Conservation (phyloP, 2,113 vertebrate species). For the Strix uralensis region DNA sequence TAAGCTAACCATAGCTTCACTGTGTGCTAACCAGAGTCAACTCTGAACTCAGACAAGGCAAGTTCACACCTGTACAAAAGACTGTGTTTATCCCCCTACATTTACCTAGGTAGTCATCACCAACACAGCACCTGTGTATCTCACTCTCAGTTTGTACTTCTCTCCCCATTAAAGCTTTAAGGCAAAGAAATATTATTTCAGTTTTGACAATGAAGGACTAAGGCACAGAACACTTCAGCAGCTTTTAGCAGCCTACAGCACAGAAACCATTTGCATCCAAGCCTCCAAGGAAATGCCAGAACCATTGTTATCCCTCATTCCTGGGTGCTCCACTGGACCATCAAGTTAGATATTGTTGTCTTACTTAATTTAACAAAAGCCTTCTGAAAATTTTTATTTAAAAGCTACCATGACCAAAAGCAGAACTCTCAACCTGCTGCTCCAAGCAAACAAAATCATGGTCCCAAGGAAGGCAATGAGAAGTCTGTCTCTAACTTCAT, state of each 20-base stretch:
- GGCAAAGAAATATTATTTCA: background rate
- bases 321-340: background rate
- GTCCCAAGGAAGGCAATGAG: background rate
- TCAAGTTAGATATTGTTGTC: background rate
- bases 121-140: background rate
- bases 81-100: background rate
- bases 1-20: background rate
- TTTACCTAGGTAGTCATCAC: background rate
- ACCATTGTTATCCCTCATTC: background rate
- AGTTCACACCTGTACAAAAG: background rate
- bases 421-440: background rate
- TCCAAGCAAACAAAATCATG: background rate
- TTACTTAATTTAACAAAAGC: background rate
- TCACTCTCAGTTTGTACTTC: background rate
- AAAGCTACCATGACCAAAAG: background rate
- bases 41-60: background rate
- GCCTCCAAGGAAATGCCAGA: background rate
- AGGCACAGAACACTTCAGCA: background rate
- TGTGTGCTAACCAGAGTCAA: background rate
- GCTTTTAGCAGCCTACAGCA: background rate
- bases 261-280: background rate
- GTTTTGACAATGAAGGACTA: background rate
- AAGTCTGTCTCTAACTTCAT: background rate
- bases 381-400: background rate
- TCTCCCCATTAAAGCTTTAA: background rate